phyloP scores from a whole-genome alignment of 2,888 invertebrate species.

The Coelogynopora nodosa region DNA sequence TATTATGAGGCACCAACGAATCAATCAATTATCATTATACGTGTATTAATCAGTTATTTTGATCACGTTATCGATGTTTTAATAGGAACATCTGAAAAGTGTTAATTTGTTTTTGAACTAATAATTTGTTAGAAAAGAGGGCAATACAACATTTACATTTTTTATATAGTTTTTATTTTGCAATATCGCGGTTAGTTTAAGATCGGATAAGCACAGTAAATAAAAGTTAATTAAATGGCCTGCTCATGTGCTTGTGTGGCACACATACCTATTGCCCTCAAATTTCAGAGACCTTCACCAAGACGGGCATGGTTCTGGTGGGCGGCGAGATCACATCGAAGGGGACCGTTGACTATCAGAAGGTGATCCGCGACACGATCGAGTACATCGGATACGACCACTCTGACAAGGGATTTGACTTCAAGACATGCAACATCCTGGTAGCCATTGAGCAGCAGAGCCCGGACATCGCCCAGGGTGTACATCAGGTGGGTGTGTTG shows the following conservation, averaged over 20 bases:
- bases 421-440: conserved; percentile 97
- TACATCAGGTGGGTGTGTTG: conserved; percentile 70
- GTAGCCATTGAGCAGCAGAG: conserved; percentile 76
- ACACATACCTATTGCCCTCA: neutral
- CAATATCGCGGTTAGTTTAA: neutral
- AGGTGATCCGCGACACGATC: conserved; percentile 89
- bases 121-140: too few relatives aligned
- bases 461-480: conserved; percentile 68
- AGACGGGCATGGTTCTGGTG: conserved; percentile 96
- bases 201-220: too few relatives aligned
- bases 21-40: too few relatives aligned
- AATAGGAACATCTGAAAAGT: too few relatives aligned
- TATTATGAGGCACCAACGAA: too few relatives aligned
- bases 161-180: neutral
- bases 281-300: conserved; percentile 80
- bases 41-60: too few relatives aligned
- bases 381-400: conserved; percentile 98
- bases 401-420: conserved; percentile 90
- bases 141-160: neutral
- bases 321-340: conserved; percentile 98
- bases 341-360: conserved; percentile 93
- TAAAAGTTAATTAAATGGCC: too few relatives aligned
- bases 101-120: too few relatives aligned
- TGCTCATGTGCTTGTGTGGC: too few relatives aligned
- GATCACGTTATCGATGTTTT: too few relatives aligned